Evolutionary conservation across 2,113 vertebrate species (phyloP).

Genomic region (Percina caprodes): DNA sequence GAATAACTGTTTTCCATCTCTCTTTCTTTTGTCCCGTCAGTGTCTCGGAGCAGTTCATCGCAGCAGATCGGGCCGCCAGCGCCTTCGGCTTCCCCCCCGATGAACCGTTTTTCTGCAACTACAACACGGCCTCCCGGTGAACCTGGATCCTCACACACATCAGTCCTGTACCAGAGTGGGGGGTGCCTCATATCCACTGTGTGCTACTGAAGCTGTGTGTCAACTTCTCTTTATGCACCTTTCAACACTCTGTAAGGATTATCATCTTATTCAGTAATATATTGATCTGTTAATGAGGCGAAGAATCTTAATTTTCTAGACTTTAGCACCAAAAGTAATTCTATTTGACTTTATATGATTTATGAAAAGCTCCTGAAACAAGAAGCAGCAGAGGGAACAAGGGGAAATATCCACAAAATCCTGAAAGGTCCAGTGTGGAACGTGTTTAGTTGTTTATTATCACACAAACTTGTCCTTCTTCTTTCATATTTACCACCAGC

Average conservation of each 20-base stretch:
- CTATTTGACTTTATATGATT: too few species aligned
- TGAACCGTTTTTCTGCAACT: conserved; percentile 87
- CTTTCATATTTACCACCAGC: too few species aligned
- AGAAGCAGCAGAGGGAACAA: too few species aligned
- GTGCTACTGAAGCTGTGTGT: not conserved
- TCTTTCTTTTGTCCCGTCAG: too few species aligned
- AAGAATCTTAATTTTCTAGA: not conserved
- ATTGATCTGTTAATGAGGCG: not conserved
- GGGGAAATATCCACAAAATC: too few species aligned
- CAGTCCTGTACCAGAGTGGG: accelerated
- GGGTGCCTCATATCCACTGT: not conserved
- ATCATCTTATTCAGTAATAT: too few species aligned
- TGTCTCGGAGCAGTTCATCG: conserved; percentile 83
- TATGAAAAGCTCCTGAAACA: too few species aligned
- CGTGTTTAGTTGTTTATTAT: too few species aligned
- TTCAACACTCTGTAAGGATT: not conserved
- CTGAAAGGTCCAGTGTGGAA: too few species aligned
- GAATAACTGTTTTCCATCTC: not conserved
- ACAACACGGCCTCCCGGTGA: conserved; percentile 76
- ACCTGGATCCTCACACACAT: not conserved
- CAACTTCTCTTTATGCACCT: too few species aligned
- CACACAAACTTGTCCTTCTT: too few species aligned
- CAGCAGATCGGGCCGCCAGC: conserved; percentile 80
- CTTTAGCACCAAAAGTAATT: too few species aligned
- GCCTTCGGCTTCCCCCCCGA: conserved; percentile 89